These are phyloP conservation scores for Solen grandis DNA, from an alignment of 1,140 invertebrate species.

Conservation along the genomic window DNA sequence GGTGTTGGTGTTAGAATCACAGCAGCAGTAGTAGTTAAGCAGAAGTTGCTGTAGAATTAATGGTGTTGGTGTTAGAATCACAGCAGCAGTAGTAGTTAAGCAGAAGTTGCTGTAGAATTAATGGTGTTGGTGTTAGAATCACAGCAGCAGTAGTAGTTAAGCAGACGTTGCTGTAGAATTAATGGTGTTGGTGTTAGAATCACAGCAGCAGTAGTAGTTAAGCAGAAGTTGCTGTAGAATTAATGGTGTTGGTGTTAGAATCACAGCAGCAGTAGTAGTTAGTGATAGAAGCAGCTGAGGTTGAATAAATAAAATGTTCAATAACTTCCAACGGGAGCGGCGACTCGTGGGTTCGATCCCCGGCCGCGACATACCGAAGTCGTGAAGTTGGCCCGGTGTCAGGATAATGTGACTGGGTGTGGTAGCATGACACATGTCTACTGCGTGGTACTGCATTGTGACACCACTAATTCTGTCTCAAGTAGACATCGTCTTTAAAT, in stretches of 20 bases:
- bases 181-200: conserved; percentile 32
- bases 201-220: conserved; percentile 25
- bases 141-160: conserved; percentile 44
- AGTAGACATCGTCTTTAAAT: too few species aligned
- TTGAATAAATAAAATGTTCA: too few species aligned
- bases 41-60: neutral
- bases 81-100: conserved; percentile 37
- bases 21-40: conserved; percentile 17
- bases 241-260: neutral
- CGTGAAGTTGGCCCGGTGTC: too few species aligned
- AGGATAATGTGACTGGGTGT: too few species aligned
- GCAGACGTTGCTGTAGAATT: conserved; percentile 27
- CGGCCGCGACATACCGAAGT: too few species aligned
- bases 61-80: conserved; percentile 27
- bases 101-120: conserved; percentile 46
- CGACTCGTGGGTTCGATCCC: too few species aligned
- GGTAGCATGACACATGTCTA: too few species aligned
- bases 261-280: neutral
- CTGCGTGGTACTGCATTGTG: too few species aligned
- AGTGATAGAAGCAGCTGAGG: neutral
- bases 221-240: conserved; percentile 26
- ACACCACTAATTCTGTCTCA: too few species aligned
- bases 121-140: conserved; percentile 43
- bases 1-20: neutral
- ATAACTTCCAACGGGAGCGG: too few species aligned